Base-by-base conservation (phyloP, 1,140 invertebrate genomes). In the Drosophila albomicans region DNA sequence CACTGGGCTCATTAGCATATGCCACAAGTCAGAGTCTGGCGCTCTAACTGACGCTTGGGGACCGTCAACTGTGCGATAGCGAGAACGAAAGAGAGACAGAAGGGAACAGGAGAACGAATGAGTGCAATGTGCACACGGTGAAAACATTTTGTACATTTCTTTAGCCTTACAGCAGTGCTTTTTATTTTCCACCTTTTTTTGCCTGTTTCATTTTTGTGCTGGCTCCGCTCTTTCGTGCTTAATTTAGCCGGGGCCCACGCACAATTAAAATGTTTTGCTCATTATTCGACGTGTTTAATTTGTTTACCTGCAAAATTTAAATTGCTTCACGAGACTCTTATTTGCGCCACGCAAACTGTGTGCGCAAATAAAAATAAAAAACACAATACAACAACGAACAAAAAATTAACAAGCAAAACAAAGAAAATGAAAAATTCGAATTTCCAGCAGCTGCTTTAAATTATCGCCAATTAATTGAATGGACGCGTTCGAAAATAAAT, bases 1-100 rank as follows among this genome's bases (percentile, higher is more conserved):
- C 78, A 80, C 38, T 71, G 85, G 68, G 67, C 84, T 88, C 84
- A 87, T 87, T 87, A 87, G 84, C 84, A 87, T 87, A 87, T 80
- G 84, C 84, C 80, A 88, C 69, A 80, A 82, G 79, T 82, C 72
- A 25, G 20, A 82, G 79, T 72, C 76, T 62, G 68, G 41, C 51
- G 82, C 70, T 80, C 79, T 81, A 71, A 61, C 56, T 52, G 69
- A 72, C 49, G 62, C 74, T 61, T 56, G 48, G 74, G 69, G 72
- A 68, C 45, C 25, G 71, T 54, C 28, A 38, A 35, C 51, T 46
- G 15, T 35, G 41, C 52, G 38, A 32, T 38, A 57, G 67, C 20
- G 20, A 20, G 20, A 25, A 4, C 0, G 20, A 25, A 0, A 25
- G 20, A 25, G 20, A 4, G 20, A 20, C 1, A 32, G 43, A 16